A percentile compares a stretch with the other conserved stretches of the same genome.
These are phyloP conservation scores for Pseudolaguvia tuberculata DNA, from an alignment of 2,113 vertebrate genomes.

Conservation along the genomic window DNA sequence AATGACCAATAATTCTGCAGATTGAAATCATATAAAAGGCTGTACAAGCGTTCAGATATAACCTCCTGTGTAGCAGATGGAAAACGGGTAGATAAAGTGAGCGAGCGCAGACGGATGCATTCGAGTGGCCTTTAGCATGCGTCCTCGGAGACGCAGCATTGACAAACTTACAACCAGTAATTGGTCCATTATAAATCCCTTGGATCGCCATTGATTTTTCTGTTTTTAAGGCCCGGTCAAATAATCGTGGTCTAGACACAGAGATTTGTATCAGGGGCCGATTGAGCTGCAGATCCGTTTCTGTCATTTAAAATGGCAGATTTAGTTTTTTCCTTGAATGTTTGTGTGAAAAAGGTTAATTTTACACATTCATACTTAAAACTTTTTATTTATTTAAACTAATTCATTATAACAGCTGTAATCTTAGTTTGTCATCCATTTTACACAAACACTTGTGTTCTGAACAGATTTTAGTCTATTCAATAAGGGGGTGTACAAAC, in stretches of 20 bases:
- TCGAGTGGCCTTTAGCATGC: constrained; percentile 53
- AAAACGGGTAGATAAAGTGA: not conserved
- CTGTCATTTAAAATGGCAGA: constrained; percentile 39
- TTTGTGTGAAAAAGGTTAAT: constrained; percentile 18
- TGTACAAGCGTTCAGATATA: not conserved
- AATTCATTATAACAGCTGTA: no score
- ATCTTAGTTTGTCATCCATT: no score
- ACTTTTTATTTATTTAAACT: no score
- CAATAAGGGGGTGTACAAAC: no score
- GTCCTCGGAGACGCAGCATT: constrained; percentile 63
- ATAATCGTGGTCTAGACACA: constrained; percentile 65
- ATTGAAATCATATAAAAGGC: not conserved
- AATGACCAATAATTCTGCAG: not conserved
- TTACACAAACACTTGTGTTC: no score
- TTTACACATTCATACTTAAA: not conserved
- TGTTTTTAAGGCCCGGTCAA: constrained; percentile 60
- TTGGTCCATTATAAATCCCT: constrained; percentile 66
- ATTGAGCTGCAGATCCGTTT: constrained; percentile 44
- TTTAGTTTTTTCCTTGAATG: constrained; percentile 30
- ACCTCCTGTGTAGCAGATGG: not conserved
- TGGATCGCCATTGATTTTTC: constrained; percentile 61
- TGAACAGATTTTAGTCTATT: no score
- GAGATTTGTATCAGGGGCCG: constrained; percentile 53
- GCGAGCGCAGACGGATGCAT: constrained; percentile 21
- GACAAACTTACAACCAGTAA: constrained; percentile 70